Base-by-base conservation (phyloP, 1,140 invertebrate species). In the Eumeta japonica region DNA sequence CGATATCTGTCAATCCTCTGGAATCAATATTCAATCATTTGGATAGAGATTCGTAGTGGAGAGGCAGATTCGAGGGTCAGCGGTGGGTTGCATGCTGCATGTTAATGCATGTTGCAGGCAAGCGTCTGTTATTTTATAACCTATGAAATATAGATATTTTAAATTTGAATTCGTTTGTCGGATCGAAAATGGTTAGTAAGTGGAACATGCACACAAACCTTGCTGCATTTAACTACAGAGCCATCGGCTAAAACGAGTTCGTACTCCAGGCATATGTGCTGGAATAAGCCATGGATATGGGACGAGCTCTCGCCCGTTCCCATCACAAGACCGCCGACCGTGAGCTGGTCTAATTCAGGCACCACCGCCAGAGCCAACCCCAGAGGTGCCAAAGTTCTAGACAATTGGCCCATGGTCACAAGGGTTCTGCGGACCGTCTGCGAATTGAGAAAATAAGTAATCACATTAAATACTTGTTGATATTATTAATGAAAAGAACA, bases 251-350 rank as follows among this genome's bases (percentile, higher is more conserved):
- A 52, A 3, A 92, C 85, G 7, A 92, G 46, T 55, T 92, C 89
- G 61, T 81, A 90, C 5, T 82, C 70, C 2, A 82, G 52, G 54
- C 88, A 90, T 17, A 85, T 87, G 50, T 91, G 85, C 55, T 92
- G 89, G 62, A 92, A 91, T 10, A 92, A 67, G 1, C 89, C 90
- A 55, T 83, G 77, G 27, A 81, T 81, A 54, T 90, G 87, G 0
- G 88, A 90, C 1, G 85, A 84, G 0, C 87, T 84, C 62, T 92
- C 81, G n/a, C 89, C 90, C 4, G 86, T 87, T 14, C 90, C 89
- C 84, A 89, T 91, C 3, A 92, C 84, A 16, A 92, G 55, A 10
- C 90, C 89, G 45, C 90, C 88, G 75, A 72, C 84, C 18, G 89
- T 92, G 4, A 91, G 77, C 67, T 91, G 88, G 62, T 91, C 88